Evolutionary conservation across 1,140 invertebrate species (phyloP).

Genomic region (Leptoteleia sp.): DNA sequence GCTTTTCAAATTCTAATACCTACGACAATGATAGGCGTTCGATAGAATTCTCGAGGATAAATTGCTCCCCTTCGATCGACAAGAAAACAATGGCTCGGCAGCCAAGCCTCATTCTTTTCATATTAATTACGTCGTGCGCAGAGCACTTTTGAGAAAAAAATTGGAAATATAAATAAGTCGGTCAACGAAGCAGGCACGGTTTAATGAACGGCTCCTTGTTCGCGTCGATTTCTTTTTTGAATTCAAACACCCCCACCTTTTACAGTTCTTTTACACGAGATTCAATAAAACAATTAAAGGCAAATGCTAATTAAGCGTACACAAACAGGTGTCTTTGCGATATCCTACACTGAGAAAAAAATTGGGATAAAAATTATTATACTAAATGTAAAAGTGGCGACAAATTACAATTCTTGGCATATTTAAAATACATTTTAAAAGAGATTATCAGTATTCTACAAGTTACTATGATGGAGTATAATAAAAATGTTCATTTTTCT

Average conservation of each 20-base stretch:
- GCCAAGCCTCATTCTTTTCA: slow-evolving; percentile 42
- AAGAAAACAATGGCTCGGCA: slow-evolving; percentile 37
- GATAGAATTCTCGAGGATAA: slow-evolving; percentile 57
- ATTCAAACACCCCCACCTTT: background rate
- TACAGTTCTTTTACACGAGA: background rate
- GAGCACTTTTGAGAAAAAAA: slow-evolving; percentile 35
- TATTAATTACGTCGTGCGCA: slow-evolving; percentile 51
- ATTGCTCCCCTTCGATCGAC: slow-evolving; percentile 53
- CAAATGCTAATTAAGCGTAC: background rate
- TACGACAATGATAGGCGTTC: slow-evolving; percentile 48
- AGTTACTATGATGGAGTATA: no score
- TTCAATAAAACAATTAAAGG: slow-evolving; percentile 8
- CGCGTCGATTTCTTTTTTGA: slow-evolving; percentile 15
- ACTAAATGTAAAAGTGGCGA: no score
- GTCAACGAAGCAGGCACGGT: slow-evolving; percentile 23
- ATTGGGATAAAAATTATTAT: no score
- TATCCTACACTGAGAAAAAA: no score
- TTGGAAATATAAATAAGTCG: slow-evolving; percentile 44
- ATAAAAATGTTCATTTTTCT: no score
- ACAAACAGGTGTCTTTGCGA: no score
- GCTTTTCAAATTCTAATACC: slow-evolving; percentile 59
- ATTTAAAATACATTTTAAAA: no score
- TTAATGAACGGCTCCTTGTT: slow-evolving; percentile 26
- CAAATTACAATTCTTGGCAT: no score
- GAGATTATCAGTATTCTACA: no score